Percentiles rank a stretch among this genome's conserved stretches.
Evolutionary conservation across 53 echinoderm and acorn worm species (phyloP).

Genomic region (Mesocentrotus franciscanus): DNA sequence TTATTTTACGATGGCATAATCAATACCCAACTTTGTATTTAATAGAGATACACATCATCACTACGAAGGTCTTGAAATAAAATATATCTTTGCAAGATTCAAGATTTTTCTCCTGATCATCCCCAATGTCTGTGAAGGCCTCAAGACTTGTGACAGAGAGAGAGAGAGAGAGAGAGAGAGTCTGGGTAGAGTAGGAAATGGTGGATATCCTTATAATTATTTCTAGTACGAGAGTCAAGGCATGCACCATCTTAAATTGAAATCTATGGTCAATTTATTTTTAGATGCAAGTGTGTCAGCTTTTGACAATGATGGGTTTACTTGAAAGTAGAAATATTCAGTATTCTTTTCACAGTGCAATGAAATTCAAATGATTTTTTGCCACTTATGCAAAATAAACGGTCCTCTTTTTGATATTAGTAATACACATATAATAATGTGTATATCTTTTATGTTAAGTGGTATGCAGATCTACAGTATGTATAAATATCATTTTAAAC

Average conservation of each 20-base stretch:
- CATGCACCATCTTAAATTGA: not conserved
- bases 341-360: too few relatives aligned
- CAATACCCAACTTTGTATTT: not conserved
- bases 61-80: not conserved
- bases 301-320: not conserved
- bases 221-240: not conserved
- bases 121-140: not conserved
- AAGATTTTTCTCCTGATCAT: not conserved
- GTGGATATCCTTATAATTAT: conserved; percentile 29
- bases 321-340: not conserved
- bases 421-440: too few relatives aligned
- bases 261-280: conserved; percentile 14
- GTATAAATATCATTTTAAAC: too few relatives aligned
- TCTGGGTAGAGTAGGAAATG: not conserved
- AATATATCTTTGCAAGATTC: not conserved
- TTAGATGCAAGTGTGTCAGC: not conserved
- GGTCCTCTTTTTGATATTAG: too few relatives aligned
- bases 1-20: too few relatives aligned
- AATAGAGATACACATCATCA: not conserved
- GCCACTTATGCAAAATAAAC: too few relatives aligned
- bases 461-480: too few relatives aligned
- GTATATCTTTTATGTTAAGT: too few relatives aligned
- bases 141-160: not conserved
- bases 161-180: not conserved
- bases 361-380: too few relatives aligned